A percentile compares a stretch with the other conserved stretches of the same genome.
These are phyloP conservation scores for Drosophila mayaguana DNA, from an alignment of 2,888 invertebrate species.

Conservation along the genomic window DNA sequence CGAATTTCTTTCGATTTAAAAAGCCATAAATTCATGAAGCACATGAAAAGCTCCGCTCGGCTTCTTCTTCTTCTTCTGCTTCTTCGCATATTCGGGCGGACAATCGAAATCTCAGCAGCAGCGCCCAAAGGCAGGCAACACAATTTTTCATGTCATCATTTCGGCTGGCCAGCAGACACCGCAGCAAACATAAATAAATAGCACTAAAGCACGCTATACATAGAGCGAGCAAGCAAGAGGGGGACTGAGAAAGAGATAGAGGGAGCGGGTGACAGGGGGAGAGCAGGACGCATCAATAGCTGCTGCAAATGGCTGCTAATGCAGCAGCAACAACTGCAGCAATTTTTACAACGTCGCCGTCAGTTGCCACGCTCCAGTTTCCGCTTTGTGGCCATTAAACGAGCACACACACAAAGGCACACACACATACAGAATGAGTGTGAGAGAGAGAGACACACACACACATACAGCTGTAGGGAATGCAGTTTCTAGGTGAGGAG, in stretches of 20 bases:
- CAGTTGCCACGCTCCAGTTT: constrained; percentile 75
- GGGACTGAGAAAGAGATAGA: constrained; percentile 3
- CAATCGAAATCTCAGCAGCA: constrained; percentile 50
- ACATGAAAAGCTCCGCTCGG: constrained; percentile 37
- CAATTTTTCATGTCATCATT: constrained; percentile 78
- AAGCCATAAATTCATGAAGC: constrained; percentile 61
- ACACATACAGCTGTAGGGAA: constrained; percentile 11
- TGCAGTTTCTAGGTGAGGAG: constrained; percentile 34
- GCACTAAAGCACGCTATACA: constrained; percentile 57
- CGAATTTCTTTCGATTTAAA: constrained; percentile 76
- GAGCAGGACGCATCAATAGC: constrained; percentile 59
- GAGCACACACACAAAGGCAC: constrained; percentile 46
- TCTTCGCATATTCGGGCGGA: constrained; percentile 25
- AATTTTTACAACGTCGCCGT: constrained; percentile 51
- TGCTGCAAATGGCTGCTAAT: constrained; percentile 77
- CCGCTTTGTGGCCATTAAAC: constrained; percentile 77
- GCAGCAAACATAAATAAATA: constrained; percentile 72
- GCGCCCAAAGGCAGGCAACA: constrained; percentile 65
- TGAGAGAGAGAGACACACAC: neutral
- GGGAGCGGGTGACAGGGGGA: neutral
- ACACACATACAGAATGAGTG: constrained; percentile 11
- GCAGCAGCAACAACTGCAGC: constrained; percentile 68
- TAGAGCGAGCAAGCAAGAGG: constrained; percentile 19
- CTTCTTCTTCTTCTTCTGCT: neutral
- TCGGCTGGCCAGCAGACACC: constrained; percentile 56